Conservation (phyloP, 2,113 vertebrate species). For the Athene noctua region DNA sequence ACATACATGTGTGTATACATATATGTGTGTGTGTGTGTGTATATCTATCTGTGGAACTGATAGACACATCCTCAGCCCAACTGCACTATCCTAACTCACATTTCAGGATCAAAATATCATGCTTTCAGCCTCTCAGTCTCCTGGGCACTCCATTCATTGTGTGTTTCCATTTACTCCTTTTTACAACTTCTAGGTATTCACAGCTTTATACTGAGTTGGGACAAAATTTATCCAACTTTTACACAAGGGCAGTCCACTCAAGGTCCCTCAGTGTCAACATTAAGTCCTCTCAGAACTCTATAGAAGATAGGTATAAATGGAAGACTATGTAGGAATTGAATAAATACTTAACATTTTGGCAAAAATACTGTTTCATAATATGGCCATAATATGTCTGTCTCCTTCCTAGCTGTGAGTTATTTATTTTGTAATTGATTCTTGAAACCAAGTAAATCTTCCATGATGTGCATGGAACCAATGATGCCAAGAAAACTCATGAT, state of each 20-base stretch:
- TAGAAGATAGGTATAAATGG: not conserved
- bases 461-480: not conserved
- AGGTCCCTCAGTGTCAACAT: not conserved
- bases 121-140: not conserved
- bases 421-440: not conserved
- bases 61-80: not conserved
- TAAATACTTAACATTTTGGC: not conserved
- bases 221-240: not conserved
- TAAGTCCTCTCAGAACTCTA: not conserved
- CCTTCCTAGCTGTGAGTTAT: not conserved
- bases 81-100: not conserved
- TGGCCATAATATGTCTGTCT: not conserved
- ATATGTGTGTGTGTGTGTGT: rapidly evolving
- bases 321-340: not conserved
- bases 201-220: not conserved
- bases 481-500: not conserved
- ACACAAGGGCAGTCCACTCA: not conserved
- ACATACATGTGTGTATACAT: too few relatives aligned
- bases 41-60: not conserved
- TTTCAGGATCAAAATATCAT: not conserved
- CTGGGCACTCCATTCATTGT: not conserved
- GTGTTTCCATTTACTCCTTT: not conserved
- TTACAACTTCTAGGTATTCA: not conserved
- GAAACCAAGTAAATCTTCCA: not conserved
- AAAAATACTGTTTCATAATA: not conserved